Evolutionary conservation across 2,797 vertebrate genomes (phyloP).

Genomic region (Gobionotothen gibberifrons): DNA sequence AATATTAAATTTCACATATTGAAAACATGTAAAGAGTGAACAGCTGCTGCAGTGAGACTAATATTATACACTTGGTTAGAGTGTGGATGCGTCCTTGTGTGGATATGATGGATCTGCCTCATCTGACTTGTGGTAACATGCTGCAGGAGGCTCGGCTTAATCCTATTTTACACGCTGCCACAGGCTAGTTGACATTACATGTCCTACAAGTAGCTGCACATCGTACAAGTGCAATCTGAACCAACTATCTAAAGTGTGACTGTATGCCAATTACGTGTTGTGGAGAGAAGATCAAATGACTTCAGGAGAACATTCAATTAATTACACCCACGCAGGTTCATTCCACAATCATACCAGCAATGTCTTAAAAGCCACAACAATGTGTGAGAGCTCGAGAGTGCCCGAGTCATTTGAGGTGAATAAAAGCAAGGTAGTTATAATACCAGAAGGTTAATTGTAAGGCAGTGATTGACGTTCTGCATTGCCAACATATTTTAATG

Average conservation of each 20-base stretch:
- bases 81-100: slow-evolving; percentile 26
- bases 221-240: slow-evolving; percentile 37
- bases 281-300: slow-evolving; percentile 44
- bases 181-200: slow-evolving; percentile 70
- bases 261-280: slow-evolving; percentile 35
- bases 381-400: slow-evolving; percentile 36
- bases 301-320: slow-evolving; percentile 50
- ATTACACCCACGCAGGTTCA: slow-evolving; percentile 36
- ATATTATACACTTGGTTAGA: slow-evolving; percentile 31
- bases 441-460: slow-evolving; percentile 40
- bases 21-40: slow-evolving; percentile 9
- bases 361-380: slow-evolving; percentile 53
- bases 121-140: slow-evolving; percentile 68
- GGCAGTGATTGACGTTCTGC: slow-evolving; percentile 13
- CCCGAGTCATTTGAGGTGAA: slow-evolving; percentile 31
- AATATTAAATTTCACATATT: background rate
- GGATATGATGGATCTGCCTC: slow-evolving; percentile 59
- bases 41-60: slow-evolving; percentile 37
- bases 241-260: slow-evolving; percentile 23
- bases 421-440: slow-evolving; percentile 34
- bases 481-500: slow-evolving; percentile 34
- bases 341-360: slow-evolving; percentile 46
- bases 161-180: slow-evolving; percentile 71
- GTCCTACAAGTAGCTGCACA: slow-evolving; percentile 77
- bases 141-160: slow-evolving; percentile 60